phyloP scores from a whole-genome alignment of 2,113 vertebrate species.

The Nyctibius bracteatus region DNA sequence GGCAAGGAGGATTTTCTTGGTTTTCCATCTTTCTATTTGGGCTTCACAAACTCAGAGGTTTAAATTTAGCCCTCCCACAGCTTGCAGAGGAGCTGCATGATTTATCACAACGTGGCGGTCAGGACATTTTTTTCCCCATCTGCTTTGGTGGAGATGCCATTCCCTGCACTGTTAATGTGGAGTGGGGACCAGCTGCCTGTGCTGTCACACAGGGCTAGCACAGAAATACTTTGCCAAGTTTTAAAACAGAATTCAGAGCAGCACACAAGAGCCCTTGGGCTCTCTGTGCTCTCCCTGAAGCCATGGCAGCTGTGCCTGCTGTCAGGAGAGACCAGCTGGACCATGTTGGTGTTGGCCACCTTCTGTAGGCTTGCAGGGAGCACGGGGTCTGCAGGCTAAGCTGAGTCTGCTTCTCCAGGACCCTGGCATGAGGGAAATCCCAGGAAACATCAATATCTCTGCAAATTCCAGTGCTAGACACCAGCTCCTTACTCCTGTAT shows the following conservation, averaged over 20 bases:
- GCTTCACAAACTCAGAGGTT: neutral
- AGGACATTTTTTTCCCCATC: neutral
- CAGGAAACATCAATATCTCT: neutral
- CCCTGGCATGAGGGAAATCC: neutral
- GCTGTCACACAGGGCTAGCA: neutral
- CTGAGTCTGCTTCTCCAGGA: neutral
- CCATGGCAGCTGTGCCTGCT: rapidly evolving
- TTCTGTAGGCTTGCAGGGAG: neutral
- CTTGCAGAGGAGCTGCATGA: neutral
- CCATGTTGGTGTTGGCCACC: rapidly evolving
- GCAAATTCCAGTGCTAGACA: neutral
- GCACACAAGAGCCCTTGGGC: neutral
- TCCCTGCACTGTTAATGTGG: neutral
- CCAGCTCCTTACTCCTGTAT: neutral
- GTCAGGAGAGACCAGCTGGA: neutral
- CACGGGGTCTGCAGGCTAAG: neutral
- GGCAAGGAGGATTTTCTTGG: neutral
- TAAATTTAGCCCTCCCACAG: neutral
- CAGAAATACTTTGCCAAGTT: neutral
- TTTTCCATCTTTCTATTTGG: neutral
- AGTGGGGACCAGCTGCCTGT: neutral
- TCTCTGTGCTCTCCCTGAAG: neutral
- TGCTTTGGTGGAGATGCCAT: neutral
- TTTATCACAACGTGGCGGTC: neutral
- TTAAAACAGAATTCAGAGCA: neutral